These are phyloP conservation scores for Mesorhabditis belari DNA, from an alignment of 2,888 invertebrate species.

Conservation along the genomic window DNA sequence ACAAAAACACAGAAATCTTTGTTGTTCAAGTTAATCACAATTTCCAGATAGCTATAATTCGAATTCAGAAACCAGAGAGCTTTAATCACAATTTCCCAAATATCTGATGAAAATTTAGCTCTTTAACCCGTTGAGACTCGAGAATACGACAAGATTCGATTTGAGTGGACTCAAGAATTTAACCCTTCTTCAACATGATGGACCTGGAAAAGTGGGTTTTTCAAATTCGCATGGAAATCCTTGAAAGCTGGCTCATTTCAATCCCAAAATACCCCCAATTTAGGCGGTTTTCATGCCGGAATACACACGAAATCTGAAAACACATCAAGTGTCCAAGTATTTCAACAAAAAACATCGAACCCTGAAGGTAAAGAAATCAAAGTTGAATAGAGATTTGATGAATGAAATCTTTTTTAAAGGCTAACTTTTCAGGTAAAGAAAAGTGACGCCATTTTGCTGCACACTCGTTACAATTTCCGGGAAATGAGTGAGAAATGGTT, in stretches of 20 bases:
- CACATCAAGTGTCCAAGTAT: not conserved
- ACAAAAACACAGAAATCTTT: too few relatives aligned
- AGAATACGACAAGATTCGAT: not conserved
- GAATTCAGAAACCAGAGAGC: too few relatives aligned
- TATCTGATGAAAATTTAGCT: too few relatives aligned
- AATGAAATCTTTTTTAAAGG: not conserved
- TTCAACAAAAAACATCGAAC: not conserved
- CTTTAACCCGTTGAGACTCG: not conserved
- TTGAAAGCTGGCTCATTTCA: not conserved
- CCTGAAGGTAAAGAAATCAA: too few relatives aligned
- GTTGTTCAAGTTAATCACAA: not conserved
- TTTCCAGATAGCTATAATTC: too few relatives aligned
- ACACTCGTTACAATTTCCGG: not conserved
- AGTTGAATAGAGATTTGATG: not conserved
- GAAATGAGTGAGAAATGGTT: not conserved
- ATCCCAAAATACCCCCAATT: not conserved
- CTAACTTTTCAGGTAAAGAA: not conserved
- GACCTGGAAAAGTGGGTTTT: not conserved
- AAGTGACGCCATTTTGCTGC: not conserved
- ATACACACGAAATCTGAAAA: not conserved
- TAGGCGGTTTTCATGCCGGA: not conserved
- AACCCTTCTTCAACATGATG: not conserved
- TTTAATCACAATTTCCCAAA: too few relatives aligned
- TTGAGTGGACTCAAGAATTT: not conserved
- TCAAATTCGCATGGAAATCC: not conserved